Evolutionary conservation across 1,140 invertebrate species (phyloP).

Genomic region (Paramacrobiotus metropolitanus): DNA sequence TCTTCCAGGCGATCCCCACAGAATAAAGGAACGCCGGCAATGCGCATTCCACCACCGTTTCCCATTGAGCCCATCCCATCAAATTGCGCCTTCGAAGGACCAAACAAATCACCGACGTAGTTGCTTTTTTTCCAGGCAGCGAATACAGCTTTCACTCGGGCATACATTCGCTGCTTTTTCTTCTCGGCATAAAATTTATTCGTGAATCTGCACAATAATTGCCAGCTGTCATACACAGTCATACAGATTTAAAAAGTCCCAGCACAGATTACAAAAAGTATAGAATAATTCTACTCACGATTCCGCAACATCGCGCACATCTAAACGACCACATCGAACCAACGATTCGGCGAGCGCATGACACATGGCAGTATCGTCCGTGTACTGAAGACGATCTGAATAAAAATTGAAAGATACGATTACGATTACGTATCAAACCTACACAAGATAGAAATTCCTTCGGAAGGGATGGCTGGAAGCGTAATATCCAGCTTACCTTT

Average conservation of each 20-base stretch:
- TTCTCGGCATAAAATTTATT: constrained; percentile 6
- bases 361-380: not conserved
- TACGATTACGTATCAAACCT: no score
- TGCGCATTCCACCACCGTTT: constrained; percentile 31
- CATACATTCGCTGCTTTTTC: constrained; percentile 4
- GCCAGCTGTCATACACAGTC: not conserved
- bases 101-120: constrained; percentile 30
- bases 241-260: not conserved
- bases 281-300: no score
- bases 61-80: constrained; percentile 44
- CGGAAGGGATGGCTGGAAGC: not conserved
- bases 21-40: constrained; percentile 6
- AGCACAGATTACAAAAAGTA: no score
- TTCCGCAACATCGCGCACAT: not conserved
- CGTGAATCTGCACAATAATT: constrained; percentile 1
- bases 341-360: not conserved
- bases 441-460: not conserved
- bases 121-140: not conserved
- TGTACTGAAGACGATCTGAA: not conserved
- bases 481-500: not conserved
- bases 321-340: not conserved
- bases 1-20: constrained; percentile 20
- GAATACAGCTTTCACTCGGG: constrained; percentile 5
- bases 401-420: no score
- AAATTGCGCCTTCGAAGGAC: constrained; percentile 42